Evolutionary conservation across 2,888 invertebrate genomes (phyloP).

Genomic region (Stenodera caucasica): DNA sequence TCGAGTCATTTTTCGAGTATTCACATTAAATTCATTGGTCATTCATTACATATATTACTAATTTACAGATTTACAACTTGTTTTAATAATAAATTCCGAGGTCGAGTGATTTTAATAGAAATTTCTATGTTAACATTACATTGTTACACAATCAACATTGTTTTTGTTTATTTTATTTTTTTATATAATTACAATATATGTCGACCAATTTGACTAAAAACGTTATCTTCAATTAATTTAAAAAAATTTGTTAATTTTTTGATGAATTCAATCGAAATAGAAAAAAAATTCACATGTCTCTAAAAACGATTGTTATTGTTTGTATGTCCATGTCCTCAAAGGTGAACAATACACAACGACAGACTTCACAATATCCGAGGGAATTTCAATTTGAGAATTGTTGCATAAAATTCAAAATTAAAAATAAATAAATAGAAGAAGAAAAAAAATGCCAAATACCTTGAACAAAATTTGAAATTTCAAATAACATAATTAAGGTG

Average conservation of each 20-base stretch:
- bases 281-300: background rate
- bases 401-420: background rate
- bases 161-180: background rate
- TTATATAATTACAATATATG: background rate
- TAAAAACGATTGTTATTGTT: background rate
- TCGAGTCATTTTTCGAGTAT: background rate
- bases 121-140: slow-evolving; percentile 6
- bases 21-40: background rate
- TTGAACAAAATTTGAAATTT: background rate
- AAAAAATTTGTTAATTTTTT: background rate
- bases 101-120: slow-evolving; percentile 14
- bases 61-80: slow-evolving; percentile 10
- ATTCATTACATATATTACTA: background rate
- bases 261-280: background rate
- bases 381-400: background rate
- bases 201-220: background rate
- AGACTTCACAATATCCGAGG: background rate
- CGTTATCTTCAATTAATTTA: background rate
- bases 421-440: background rate
- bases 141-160: slow-evolving; percentile 18
- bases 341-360: background rate
- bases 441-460: background rate
- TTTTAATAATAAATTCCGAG: slow-evolving; percentile 11
- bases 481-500: too few species aligned
- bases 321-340: background rate